phyloP scores from a whole-genome alignment of 2,797 vertebrate species.

The Tangara arthus region DNA sequence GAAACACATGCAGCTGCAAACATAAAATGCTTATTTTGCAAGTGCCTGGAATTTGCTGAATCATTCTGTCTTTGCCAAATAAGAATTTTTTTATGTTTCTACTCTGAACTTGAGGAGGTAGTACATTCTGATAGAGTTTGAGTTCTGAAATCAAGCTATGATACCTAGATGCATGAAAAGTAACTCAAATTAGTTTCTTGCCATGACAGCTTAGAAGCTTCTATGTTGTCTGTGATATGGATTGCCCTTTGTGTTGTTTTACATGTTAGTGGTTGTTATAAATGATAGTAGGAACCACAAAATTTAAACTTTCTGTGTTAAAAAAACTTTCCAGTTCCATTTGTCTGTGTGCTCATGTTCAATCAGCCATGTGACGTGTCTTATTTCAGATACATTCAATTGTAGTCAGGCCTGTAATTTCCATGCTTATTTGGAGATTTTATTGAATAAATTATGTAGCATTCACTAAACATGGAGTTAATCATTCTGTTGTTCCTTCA shows the following conservation, averaged over 20 bases:
- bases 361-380: slow-evolving; percentile 51
- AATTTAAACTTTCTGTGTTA: slow-evolving; percentile 34
- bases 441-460: slow-evolving; percentile 33
- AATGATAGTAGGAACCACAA: slow-evolving; percentile 9
- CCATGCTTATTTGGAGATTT: slow-evolving; percentile 24
- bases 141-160: not conserved
- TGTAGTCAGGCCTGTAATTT: slow-evolving; percentile 43
- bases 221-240: slow-evolving; percentile 5
- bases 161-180: slow-evolving; percentile 1
- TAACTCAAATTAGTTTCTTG: slow-evolving; percentile 3
- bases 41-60: slow-evolving; percentile 41
- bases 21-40: slow-evolving; percentile 55
- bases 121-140: not conserved
- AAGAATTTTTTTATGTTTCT: slow-evolving; percentile 16
- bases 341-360: slow-evolving; percentile 57
- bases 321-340: slow-evolving; percentile 50
- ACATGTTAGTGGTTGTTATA: slow-evolving; percentile 37
- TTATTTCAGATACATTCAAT: slow-evolving; percentile 44
- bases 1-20: slow-evolving; percentile 35
- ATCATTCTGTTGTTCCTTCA: slow-evolving; percentile 27
- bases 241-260: slow-evolving; percentile 37
- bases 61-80: slow-evolving; percentile 36
- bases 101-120: not conserved
- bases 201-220: not conserved
- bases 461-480: slow-evolving; percentile 32